These are phyloP conservation scores for Apocheima hispidaria DNA, from an alignment of 2,888 invertebrate species.

Conservation along the genomic window DNA sequence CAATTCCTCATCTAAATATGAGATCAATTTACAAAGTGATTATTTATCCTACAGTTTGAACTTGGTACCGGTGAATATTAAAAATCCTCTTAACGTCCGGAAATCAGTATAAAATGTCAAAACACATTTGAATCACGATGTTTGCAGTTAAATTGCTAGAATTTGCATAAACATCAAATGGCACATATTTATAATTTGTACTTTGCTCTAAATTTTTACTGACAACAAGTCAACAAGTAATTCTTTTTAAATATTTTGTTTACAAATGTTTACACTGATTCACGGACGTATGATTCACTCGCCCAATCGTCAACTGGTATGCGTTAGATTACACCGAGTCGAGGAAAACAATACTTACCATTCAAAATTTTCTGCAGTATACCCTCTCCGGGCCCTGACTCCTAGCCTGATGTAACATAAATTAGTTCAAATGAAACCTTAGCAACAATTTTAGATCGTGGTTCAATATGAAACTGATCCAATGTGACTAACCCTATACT, in stretches of 20 bases:
- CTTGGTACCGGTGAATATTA: constrained; percentile 31
- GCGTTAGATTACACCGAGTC: neutral
- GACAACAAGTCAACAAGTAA: neutral
- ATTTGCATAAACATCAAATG: constrained; percentile 22
- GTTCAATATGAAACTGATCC: neutral
- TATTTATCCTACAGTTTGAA: constrained; percentile 24
- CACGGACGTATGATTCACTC: too few relatives aligned
- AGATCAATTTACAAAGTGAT: constrained; percentile 14
- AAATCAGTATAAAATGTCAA: constrained; percentile 20
- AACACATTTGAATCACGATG: constrained; percentile 32
- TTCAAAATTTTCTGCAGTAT: neutral
- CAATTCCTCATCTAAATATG: constrained; percentile 29
- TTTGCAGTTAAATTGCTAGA: constrained; percentile 4
- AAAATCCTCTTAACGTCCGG: constrained; percentile 26
- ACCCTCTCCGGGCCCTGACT: neutral
- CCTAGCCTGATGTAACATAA: too few relatives aligned
- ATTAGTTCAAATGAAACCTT: too few relatives aligned
- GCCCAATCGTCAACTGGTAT: too few relatives aligned
- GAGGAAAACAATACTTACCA: neutral
- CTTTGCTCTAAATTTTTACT: constrained; percentile 4
- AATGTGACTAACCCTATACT: neutral
- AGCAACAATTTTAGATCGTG: neutral
- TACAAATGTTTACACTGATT: neutral
- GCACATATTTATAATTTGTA: constrained; percentile 3
- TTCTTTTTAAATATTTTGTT: neutral